Base-by-base conservation (phyloP, 2,888 invertebrate genomes). In the Catocala nupta region DNA sequence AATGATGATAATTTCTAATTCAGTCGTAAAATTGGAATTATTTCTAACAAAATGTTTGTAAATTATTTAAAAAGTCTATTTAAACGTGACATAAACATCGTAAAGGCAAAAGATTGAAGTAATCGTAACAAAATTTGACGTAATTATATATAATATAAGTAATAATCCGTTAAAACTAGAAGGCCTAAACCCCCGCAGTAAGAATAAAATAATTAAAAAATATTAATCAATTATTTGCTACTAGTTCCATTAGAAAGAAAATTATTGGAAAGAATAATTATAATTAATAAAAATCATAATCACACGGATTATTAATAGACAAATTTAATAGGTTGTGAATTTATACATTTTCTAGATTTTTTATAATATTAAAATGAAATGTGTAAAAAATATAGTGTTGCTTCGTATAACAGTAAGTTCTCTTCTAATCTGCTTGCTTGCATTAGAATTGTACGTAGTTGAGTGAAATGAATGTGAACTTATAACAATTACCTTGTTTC, bases 321-420 rank as follows among this genome's bases (percentile, higher is more conserved):
- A 91, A 90, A 90, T 87, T 76, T 87, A 88, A 93, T 94, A 94
- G 93, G 93, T 94, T 94, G 93, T 94, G 93, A 94, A 92, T 93
- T 93, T 94, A 91, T 91, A 93, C 92, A 93, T 92, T 93, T 93
- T 93, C 88, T 92, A 93, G 92, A 91, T 91, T 85, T 93, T 92
- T 92, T 91, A 92, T 91, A 90, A 88, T 86, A 88, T 86, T 81
- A 77, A 83, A 83, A 82, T 75, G 76, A 82, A 83, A 77, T 81
- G 81, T 77, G 71, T 81, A 81, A 79, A 79, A 76, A 81, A 81
- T 54, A 80, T 82, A 81, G 74, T 64, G 78, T 70, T 70, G 86
- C 83, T 81, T 80, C 33, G 60, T 75, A 68, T 56, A 65, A 70
- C 62, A 43, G 75, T 85, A 85, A 82, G 76, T 77, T 84, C 75